Conservation (phyloP, 2,888 invertebrate genomes). For the Clivina fossor region DNA sequence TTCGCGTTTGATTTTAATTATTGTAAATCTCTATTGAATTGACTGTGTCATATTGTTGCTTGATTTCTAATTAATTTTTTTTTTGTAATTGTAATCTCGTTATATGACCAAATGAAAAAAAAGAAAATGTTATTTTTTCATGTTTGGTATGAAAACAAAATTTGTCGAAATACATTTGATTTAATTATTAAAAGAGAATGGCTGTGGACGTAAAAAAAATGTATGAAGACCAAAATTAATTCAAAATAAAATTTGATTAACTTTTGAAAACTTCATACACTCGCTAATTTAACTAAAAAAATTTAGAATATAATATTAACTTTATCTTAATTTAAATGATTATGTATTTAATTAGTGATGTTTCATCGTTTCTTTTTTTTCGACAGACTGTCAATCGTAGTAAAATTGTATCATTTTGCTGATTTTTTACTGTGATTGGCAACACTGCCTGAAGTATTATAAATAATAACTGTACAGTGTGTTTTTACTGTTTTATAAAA, state of each 20-base stretch:
- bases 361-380: constrained; percentile 3
- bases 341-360: constrained; percentile 17
- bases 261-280: constrained; percentile 17
- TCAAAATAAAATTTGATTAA: constrained; percentile 11
- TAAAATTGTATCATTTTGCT: background rate
- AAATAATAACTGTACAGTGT: constrained; percentile 14
- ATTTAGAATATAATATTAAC: constrained; percentile 8
- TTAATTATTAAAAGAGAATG: constrained; percentile 24
- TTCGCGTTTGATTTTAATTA: too few relatives aligned
- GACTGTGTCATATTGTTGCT: too few relatives aligned
- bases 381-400: constrained; percentile 1
- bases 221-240: constrained; percentile 22
- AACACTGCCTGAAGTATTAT: constrained; percentile 24
- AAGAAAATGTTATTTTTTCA: constrained; percentile 9
- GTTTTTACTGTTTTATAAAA: constrained; percentile 20
- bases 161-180: constrained; percentile 30
- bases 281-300: constrained; percentile 15
- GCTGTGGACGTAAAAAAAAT: constrained; percentile 24
- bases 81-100: too few relatives aligned
- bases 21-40: too few relatives aligned
- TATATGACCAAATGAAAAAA: background rate
- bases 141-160: constrained; percentile 21
- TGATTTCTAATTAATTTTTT: too few relatives aligned
- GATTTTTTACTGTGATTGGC: background rate
- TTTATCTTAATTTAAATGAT: constrained; percentile 17